These are phyloP conservation scores for Achroia grisella DNA, from an alignment of 1,140 invertebrate genomes.

Conservation along the genomic window DNA sequence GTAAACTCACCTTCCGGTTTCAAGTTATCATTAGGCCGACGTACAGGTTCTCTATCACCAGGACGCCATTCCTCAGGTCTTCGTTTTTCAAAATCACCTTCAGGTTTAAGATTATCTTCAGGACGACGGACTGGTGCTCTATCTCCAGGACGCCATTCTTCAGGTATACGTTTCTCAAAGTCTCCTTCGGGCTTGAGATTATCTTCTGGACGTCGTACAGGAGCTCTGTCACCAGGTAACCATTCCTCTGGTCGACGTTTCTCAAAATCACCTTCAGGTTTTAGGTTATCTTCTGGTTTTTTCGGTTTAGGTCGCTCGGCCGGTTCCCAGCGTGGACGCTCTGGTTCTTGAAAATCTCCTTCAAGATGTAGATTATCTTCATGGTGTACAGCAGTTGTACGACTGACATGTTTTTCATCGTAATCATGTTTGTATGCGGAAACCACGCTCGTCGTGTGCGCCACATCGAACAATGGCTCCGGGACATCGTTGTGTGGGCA, in stretches of 20 bases:
- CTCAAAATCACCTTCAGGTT: slow-evolving; percentile 75
- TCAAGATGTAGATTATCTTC: slow-evolving; percentile 76
- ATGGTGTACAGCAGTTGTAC: slow-evolving; percentile 69
- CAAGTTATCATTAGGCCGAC: slow-evolving; percentile 76
- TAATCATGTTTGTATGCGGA: slow-evolving; percentile 80
- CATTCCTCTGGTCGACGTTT: slow-evolving; percentile 61
- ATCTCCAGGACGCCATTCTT: slow-evolving; percentile 64
- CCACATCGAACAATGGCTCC: slow-evolving; percentile 75
- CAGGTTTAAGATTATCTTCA: slow-evolving; percentile 70
- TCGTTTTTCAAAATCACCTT: slow-evolving; percentile 75
- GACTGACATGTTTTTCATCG: slow-evolving; percentile 77
- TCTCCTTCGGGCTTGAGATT: slow-evolving; percentile 76
- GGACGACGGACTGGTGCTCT: slow-evolving; percentile 54
- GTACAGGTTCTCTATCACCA: slow-evolving; percentile 70
- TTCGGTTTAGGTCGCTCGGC: slow-evolving; percentile 74
- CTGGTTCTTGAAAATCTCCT: slow-evolving; percentile 75
- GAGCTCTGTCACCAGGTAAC: slow-evolving; percentile 73
- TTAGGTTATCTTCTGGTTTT: slow-evolving; percentile 76
- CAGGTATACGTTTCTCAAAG: slow-evolving; percentile 58
- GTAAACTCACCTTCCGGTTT: slow-evolving; percentile 73
- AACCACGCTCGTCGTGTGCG: slow-evolving; percentile 72
- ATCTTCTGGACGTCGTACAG: slow-evolving; percentile 72
- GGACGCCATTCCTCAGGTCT: slow-evolving; percentile 61
- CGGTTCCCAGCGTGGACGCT: slow-evolving; percentile 68
- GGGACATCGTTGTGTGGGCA: slow-evolving; percentile 77